A percentile compares a stretch with the other conserved stretches of the same genome.
Conservation (phyloP, 2,888 invertebrate species). For the Buathra laborator region DNA sequence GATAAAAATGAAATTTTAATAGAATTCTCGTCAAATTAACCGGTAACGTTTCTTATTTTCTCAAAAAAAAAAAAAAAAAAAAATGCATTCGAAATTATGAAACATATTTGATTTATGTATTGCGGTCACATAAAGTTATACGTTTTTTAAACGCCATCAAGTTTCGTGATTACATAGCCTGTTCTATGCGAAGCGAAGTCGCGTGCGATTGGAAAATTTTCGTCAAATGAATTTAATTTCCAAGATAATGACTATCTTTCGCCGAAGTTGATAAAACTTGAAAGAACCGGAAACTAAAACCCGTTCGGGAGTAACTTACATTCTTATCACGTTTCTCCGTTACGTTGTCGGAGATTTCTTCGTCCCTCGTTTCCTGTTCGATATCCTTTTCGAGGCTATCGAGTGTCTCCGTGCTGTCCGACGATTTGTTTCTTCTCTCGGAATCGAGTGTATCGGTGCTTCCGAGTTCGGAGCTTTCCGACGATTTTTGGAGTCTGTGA, state of each 20-base stretch:
- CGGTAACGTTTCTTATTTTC: too few species aligned
- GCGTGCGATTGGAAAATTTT: neutral
- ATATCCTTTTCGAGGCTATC: conserved; percentile 83
- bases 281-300: neutral
- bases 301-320: conserved; percentile 72
- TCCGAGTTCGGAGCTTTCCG: conserved; percentile 83
- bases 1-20: too few species aligned
- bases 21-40: too few species aligned
- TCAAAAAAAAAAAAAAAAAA: too few species aligned
- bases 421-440: conserved; percentile 81
- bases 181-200: neutral
- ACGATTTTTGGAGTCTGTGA: conserved; percentile 81
- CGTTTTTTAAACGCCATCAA: neutral
- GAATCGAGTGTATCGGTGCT: conserved; percentile 83
- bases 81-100: neutral
- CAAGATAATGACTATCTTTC: too few species aligned
- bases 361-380: conserved; percentile 79
- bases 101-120: neutral
- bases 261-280: neutral
- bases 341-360: conserved; percentile 76
- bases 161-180: neutral
- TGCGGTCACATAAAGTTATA: neutral
- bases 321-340: conserved; percentile 78
- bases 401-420: conserved; percentile 82
- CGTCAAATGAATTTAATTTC: neutral